Base-by-base conservation (phyloP, 2,888 invertebrate species). In the Argyresthia goedartella region DNA sequence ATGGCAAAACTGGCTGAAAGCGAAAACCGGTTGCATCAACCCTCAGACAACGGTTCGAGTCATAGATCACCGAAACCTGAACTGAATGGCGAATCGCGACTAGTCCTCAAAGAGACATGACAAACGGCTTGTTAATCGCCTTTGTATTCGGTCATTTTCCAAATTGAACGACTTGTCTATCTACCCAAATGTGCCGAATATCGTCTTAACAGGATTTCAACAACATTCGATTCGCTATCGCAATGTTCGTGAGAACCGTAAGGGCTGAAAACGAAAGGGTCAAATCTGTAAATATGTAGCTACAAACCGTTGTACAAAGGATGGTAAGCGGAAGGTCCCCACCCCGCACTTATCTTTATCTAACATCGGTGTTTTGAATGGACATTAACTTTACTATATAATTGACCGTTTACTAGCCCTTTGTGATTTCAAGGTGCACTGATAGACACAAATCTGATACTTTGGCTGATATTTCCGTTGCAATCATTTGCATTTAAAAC, bases 101-200 rank as follows among this genome's bases (percentile, higher is more conserved):
- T 60, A 61, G 62, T 60, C 58, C 54, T 56, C 43, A 62, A 68
- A 62, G 63, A 65, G 48, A 64, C 67, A 63, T 76, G 75, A 80
- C 69, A 73, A 74, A 81, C 76, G 71, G 68, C 73, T 76, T 71
- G 77, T 80, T 81, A 79, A 81, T 79, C 69, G 70, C 67, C 62
- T 67, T 82, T 84, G 80, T 81, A 59, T 56, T 53, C 41, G 42
- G 33, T 57, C 44, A 51, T 56, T 57, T 61, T 74, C 42, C 36
- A 52, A n/a, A 42, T 44, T 42, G 50, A 74, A 76, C 73, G 69
- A 68, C 71, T 62, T 72, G 76, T 75, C 63, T 36, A 15, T 10
- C 45, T 62, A 59, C 61, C 48, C 43, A 47, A 52, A 49, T 45
- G 62, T 62, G 65, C 58, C 57, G 65, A 65, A 66, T 74, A 76